A percentile compares a stretch with the other conserved stretches of the same genome.
phyloP scores from a whole-genome alignment of 2,888 invertebrate genomes.

The Vanessa cardui region DNA sequence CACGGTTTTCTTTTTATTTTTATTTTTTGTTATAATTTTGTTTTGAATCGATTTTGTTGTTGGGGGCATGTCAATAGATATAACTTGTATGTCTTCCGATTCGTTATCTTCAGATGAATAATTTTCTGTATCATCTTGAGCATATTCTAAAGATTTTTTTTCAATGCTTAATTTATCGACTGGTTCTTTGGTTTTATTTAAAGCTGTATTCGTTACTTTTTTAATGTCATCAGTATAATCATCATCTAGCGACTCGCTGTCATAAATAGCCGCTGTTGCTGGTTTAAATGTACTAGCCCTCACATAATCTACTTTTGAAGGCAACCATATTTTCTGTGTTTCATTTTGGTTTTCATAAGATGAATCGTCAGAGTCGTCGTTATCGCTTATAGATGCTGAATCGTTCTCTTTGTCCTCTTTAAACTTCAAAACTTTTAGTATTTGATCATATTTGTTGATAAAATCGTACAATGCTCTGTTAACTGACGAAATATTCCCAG shows the following conservation, averaged over 20 bases:
- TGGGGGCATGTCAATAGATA: slow-evolving; percentile 25
- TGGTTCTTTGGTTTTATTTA: background rate
- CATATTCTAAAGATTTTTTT: slow-evolving; percentile 8
- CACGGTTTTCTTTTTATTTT: background rate
- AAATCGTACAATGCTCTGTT: slow-evolving; percentile 60
- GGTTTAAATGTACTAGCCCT: slow-evolving; percentile 12
- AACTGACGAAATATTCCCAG: slow-evolving; percentile 63
- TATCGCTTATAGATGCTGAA: slow-evolving; percentile 21
- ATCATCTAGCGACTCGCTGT: slow-evolving; percentile 17
- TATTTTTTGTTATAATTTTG: slow-evolving; percentile 22
- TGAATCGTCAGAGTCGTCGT: slow-evolving; percentile 19
- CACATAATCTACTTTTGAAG: slow-evolving; percentile 9
- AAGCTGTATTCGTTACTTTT: slow-evolving; percentile 11
- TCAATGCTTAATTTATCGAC: slow-evolving; percentile 3
- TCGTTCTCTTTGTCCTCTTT: slow-evolving; percentile 31
- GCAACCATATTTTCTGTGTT: slow-evolving; percentile 15
- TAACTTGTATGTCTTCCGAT: slow-evolving; percentile 27
- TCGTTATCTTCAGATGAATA: slow-evolving; percentile 15
- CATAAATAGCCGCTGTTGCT: slow-evolving; percentile 31
- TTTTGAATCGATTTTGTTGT: slow-evolving; percentile 28
- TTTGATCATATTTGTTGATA: slow-evolving; percentile 58
- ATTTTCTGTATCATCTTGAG: slow-evolving; percentile 18
- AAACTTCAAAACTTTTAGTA: slow-evolving; percentile 52
- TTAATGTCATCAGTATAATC: background rate
- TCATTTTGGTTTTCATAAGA: background rate